A percentile compares a stretch with the other conserved stretches of the same genome.
These are phyloP conservation scores for Tamias sibiricus DNA, from an alignment of 2,113 vertebrate species.

Conservation along the genomic window DNA sequence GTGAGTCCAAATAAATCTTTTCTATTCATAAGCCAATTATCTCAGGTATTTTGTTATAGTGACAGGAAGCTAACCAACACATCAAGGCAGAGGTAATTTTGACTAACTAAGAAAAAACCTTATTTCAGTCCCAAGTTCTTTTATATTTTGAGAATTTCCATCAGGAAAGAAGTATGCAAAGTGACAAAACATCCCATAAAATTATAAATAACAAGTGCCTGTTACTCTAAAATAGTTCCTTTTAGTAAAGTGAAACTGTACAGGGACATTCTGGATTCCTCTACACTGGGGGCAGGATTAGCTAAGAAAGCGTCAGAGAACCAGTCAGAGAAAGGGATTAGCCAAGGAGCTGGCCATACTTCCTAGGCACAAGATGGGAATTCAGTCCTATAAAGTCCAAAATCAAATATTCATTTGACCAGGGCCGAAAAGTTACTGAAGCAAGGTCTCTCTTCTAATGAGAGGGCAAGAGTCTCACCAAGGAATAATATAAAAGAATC, in stretches of 20 bases:
- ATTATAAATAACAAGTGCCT: not conserved
- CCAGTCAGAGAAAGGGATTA: not conserved
- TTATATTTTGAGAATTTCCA: conserved; percentile 1
- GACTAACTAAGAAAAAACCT: conserved; percentile 17
- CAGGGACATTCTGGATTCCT: not conserved
- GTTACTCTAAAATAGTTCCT: not conserved
- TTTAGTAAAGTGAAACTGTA: not conserved
- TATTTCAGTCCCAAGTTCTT: not conserved
- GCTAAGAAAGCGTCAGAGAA: not conserved
- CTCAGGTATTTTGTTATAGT: not conserved
- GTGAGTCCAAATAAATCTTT: not conserved
- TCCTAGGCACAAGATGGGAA: not conserved
- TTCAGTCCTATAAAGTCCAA: not conserved
- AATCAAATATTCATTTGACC: not conserved
- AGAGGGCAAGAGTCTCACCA: not conserved
- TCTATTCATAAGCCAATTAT: not conserved
- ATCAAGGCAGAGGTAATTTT: not conserved
- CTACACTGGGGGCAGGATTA: not conserved
- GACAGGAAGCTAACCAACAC: not conserved
- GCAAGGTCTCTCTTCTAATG: not conserved
- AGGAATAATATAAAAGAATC: not conserved
- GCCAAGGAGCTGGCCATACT: not conserved
- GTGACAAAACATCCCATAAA: not conserved
- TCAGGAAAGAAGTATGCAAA: not conserved
- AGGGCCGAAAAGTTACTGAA: not conserved